A percentile compares a stretch with the other conserved stretches of the same genome.
Evolutionary conservation across 2,797 vertebrate species (phyloP).

Genomic region (Acrocephalus scirpaceus): DNA sequence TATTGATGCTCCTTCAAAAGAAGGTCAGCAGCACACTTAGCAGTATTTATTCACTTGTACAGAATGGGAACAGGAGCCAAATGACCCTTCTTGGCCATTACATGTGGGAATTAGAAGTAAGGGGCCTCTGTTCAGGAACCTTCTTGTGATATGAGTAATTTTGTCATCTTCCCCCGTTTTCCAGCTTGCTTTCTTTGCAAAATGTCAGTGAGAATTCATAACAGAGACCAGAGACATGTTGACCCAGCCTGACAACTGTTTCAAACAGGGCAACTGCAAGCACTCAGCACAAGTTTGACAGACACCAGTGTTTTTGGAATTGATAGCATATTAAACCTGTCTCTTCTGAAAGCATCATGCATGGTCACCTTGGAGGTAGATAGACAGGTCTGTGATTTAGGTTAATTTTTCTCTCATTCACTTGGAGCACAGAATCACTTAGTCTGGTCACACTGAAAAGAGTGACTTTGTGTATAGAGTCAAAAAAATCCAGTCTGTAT

Average conservation of each 20-base stretch:
- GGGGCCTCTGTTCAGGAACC: neutral
- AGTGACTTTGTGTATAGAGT: neutral
- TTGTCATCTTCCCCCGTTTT: neutral
- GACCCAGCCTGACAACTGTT: neutral
- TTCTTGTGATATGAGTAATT: neutral
- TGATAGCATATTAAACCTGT: neutral
- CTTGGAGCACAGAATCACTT: neutral
- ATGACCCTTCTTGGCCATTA: neutral
- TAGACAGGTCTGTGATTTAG: neutral
- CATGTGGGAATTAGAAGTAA: neutral
- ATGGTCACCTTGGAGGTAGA: neutral
- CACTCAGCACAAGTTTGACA: neutral
- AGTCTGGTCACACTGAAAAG: neutral
- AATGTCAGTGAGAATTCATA: neutral
- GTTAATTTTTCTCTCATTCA: slow-evolving; percentile 8
- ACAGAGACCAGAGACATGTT: neutral
- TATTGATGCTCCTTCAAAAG: neutral
- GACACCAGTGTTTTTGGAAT: neutral
- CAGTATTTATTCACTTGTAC: neutral
- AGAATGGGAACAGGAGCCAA: neutral
- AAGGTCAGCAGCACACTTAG: neutral
- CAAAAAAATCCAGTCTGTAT: neutral
- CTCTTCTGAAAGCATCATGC: neutral
- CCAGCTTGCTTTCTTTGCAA: neutral
- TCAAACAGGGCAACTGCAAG: neutral